Evolutionary conservation across 2,888 invertebrate species (phyloP), one percentile per base, ranked within the genome.

Genomic region (Folsomia manolachei): DNA sequence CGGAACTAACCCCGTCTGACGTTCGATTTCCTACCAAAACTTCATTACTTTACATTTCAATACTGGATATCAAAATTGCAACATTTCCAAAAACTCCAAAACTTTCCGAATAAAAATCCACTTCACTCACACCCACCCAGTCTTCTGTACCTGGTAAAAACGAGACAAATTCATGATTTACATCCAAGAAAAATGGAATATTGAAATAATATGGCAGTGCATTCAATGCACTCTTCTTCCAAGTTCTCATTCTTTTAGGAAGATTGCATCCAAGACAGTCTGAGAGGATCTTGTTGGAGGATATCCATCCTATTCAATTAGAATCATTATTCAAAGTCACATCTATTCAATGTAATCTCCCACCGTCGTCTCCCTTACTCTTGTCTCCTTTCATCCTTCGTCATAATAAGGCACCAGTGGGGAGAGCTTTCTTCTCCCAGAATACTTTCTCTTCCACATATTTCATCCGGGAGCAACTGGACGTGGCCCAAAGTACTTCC

Each of bases 271-370:
- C n/a, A 19, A 21, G 56, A 56, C 4, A 21, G 18, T 56, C 19
- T 18, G 56, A 51, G 56, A 56, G 24, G 64, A 65, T 65, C 64
- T 71, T 71, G 25, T 53, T 63, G 65, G 69, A 69, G 74, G 71
- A 74, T 71, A 74, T 71, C n/a, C n/a, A n/a, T n/a, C 70, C 71
- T 70, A 74, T 74, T 71, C 74, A 74, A 74, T 74, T 71, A 71
- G 74, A 61, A 71, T 74, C 71, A 71, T 74, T 74, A 74, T 74
- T 74, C 74, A 71, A 69, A 71, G 74, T 74, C 74, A 74, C 67
- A 71, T 71, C 69, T 69, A 70, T 71, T 74, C 74, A 71, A 69
- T 74, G 69, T 71, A 74, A 74, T 74, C 74, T 71, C 70, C 60
- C 21, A 60, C 53, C 67, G 65, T 66, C 65, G 67, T 56, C 61